Base-by-base conservation (phyloP, 2,113 vertebrate genomes). In the Oncorhynchus tshawytscha region DNA sequence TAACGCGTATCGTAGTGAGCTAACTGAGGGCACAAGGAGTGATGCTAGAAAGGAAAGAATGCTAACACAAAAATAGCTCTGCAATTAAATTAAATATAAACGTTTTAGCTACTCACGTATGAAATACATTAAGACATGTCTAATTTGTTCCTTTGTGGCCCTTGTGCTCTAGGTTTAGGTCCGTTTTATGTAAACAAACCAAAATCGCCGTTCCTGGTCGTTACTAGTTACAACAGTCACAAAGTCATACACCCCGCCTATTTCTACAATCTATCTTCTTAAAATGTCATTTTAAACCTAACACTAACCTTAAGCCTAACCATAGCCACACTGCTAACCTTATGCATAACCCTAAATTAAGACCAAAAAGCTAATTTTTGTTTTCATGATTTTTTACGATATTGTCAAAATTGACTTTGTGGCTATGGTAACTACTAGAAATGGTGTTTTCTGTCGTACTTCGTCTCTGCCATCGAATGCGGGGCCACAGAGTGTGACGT, bases 121-220 rank as follows among this genome's bases (percentile, higher is more conserved):
- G 73, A 85, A 89, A 89, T 85, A 86, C 85, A 92, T 92, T 84
- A 91, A 90, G 80, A 6, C 90, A 89, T 90, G 51, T 88, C 34
- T 1, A 3, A 0, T 3, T 8, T n/a, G 9, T 6, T 11, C 34
- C 16, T 5, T 49, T 1, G 16, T 49, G 54, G 8, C 4, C 34
- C 49, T 86, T 15, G 70, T 73, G 68, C 69, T 77, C 29, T n/a
- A 45, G 18, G 12, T 22, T 29, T 60, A 78, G 67, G 1, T 20
- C 27, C 3, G 25, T 24, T 68, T 76, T 49, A 78, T 15, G 1
- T 51, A 60, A 5, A 24, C 2, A 62, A 82, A 31, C 12, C 20
- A 11, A 24, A 9, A 29, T 70, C 64, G 13, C 9, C 9, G 39
- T 45, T 11, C 9, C 9, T 45, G 9, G 39, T 11, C 39, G 39